These are phyloP conservation scores for Poeciliopsis occidentalis DNA, from an alignment of 2,113 vertebrate genomes.

Conservation along the genomic window DNA sequence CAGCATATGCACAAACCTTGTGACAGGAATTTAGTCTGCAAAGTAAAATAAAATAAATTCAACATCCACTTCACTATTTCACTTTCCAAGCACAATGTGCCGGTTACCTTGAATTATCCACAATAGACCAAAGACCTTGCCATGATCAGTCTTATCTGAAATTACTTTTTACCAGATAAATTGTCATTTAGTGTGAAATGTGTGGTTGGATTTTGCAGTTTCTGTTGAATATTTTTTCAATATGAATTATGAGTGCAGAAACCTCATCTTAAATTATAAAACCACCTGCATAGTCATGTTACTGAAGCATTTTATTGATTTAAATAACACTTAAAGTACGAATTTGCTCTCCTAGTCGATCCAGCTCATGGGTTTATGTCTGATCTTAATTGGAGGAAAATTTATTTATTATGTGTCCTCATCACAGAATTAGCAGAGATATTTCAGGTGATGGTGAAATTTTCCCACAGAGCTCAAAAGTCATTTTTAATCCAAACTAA, in stretches of 20 bases:
- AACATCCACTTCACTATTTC: slow-evolving; percentile 23
- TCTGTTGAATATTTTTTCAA: too few species aligned
- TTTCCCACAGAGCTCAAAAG: too few species aligned
- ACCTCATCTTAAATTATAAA: not conserved
- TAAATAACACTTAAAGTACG: too few species aligned
- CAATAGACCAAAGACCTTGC: slow-evolving; percentile 31
- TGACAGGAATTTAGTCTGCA: not conserved
- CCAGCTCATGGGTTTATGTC: too few species aligned
- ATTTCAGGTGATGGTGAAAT: too few species aligned
- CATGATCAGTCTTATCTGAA: slow-evolving; percentile 11
- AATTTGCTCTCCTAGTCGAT: too few species aligned
- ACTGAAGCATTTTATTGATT: not conserved
- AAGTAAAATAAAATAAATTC: slow-evolving; percentile 2
- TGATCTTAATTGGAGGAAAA: too few species aligned
- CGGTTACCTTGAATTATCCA: not conserved
- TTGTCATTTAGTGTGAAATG: not conserved
- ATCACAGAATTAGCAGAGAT: too few species aligned
- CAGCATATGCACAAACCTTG: not conserved
- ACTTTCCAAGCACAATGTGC: slow-evolving; percentile 21
- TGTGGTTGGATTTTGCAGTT: not conserved
- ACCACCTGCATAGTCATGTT: not conserved
- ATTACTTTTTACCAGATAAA: slow-evolving; percentile 12
- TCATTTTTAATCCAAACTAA: not conserved
- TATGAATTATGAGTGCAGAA: not conserved
- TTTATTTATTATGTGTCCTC: too few species aligned